Evolutionary conservation across 2,888 invertebrate species (phyloP), one percentile per base, ranked within the genome.

Genomic region (Drosophila macrospina): DNA sequence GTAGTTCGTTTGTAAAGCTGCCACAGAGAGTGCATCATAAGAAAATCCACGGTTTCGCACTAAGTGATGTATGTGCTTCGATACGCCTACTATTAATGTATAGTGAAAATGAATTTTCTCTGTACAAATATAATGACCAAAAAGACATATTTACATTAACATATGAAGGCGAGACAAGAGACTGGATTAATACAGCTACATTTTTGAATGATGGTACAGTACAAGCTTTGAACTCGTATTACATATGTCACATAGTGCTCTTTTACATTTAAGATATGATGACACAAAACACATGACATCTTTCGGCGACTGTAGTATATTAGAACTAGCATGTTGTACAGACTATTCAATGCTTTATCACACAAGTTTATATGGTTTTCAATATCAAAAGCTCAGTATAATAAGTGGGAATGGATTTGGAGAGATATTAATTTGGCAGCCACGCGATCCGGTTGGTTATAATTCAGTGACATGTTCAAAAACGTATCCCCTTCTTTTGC

Each of bases 211-310:
- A 47, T 68, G 5, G 85, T 92, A 52, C 77, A 91, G 32, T n/a
- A n/a, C n/a, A n/a, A 77, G 90, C 20, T 77, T 84, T 13, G 80
- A 92, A 60, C 89, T 96, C 59, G 93, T 93, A 1, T 80, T 95
- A 26, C 93, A 96, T 42, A 94, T 95, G 48, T 94, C 95, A 48
- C 95, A 95, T 77, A 95, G 95, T 92, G 93, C 94, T 51, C 93
- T 95, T 1, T 91, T 94, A 89, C 93, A 93, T 77, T 82, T 90
- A n/a, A 57, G 72, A 45, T 87, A 76, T 59, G 16, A 52, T 13
- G 44, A 56, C 5, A 61, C n/a, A n/a, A n/a, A n/a, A n/a, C n/a
- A n/a, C n/a, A n/a, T n/a, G n/a, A n/a, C n/a, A n/a, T n/a, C n/a
- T n/a, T n/a, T n/a, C n/a, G n/a, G 28, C 11, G 20, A 54, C 2